These are phyloP conservation scores for Ostrea edulis DNA, from an alignment of 1,140 invertebrate species.

Conservation along the genomic window DNA sequence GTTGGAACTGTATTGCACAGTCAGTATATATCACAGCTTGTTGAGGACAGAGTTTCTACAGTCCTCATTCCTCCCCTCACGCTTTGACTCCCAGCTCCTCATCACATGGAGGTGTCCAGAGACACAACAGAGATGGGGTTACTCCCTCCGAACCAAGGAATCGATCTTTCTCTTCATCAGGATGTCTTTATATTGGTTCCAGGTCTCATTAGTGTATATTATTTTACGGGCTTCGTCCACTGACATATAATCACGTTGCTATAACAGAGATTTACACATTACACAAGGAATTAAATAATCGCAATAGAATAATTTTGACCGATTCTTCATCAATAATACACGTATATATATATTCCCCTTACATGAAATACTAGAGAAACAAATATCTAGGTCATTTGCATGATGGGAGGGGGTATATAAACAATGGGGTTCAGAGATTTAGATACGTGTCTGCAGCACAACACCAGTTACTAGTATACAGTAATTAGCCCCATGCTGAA, in stretches of 20 bases:
- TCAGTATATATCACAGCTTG: background rate
- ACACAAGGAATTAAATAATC: background rate
- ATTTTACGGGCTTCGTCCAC: slow-evolving; percentile 69
- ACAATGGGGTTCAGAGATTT: no score
- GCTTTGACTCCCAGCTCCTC: background rate
- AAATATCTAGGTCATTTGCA: no score
- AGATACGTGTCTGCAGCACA: no score
- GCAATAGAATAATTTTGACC: background rate
- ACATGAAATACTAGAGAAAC: no score
- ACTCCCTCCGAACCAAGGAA: slow-evolving; percentile 13
- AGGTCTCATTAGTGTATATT: slow-evolving; percentile 73
- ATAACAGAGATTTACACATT: slow-evolving; percentile 51
- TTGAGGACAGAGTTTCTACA: background rate
- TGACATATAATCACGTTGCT: slow-evolving; percentile 74
- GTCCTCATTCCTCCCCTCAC: background rate
- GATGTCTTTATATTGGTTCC: slow-evolving; percentile 73
- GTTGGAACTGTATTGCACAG: slow-evolving; percentile 9
- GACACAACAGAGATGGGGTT: background rate
- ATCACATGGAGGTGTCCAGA: no score
- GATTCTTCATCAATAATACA: background rate
- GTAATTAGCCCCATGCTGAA: no score
- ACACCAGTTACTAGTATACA: no score
- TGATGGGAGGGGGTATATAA: no score
- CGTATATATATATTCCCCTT: no score
- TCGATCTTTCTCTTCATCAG: slow-evolving; percentile 66